Conservation (phyloP, 92 coral and sea anemone species). For the Pocillopora meandrina region DNA sequence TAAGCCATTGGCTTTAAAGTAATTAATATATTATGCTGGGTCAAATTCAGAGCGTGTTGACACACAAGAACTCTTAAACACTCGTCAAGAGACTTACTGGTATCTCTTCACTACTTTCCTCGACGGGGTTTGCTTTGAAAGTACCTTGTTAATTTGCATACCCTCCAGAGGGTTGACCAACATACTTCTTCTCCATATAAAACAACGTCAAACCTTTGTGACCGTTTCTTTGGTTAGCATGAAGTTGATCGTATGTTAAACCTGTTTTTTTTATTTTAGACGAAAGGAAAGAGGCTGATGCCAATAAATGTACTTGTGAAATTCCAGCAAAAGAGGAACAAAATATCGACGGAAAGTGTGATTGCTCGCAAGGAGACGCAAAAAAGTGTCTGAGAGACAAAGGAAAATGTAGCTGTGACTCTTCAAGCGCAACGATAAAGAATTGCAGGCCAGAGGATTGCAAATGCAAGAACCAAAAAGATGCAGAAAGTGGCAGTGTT, state of each 20-base stretch:
- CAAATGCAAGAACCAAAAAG: neutral
- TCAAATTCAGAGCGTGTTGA: neutral
- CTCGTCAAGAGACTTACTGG: neutral
- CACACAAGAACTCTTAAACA: neutral
- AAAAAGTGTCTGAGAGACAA: constrained; percentile 35
- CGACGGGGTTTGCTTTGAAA: too few relatives aligned
- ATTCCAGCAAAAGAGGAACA: constrained; percentile 25
- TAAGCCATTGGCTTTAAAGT: neutral
- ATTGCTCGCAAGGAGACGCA: constrained; percentile 26
- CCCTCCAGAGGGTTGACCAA: too few relatives aligned
- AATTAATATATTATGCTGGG: neutral
- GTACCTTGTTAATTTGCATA: too few relatives aligned
- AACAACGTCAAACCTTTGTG: neutral
- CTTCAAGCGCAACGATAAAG: neutral
- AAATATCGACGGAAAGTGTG: neutral
- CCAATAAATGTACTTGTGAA: constrained; percentile 32
- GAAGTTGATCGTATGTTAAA: neutral
- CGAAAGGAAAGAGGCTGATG: constrained; percentile 12
- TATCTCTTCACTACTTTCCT: neutral
- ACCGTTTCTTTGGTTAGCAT: neutral
- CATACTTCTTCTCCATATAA: too few relatives aligned
- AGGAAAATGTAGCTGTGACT: constrained; percentile 3
- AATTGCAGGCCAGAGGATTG: neutral
- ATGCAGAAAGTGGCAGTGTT: neutral
- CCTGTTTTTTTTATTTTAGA: neutral